These are phyloP conservation scores for Molossus molossus DNA, from an alignment of 2,797 vertebrate genomes.

Conservation along the genomic window DNA sequence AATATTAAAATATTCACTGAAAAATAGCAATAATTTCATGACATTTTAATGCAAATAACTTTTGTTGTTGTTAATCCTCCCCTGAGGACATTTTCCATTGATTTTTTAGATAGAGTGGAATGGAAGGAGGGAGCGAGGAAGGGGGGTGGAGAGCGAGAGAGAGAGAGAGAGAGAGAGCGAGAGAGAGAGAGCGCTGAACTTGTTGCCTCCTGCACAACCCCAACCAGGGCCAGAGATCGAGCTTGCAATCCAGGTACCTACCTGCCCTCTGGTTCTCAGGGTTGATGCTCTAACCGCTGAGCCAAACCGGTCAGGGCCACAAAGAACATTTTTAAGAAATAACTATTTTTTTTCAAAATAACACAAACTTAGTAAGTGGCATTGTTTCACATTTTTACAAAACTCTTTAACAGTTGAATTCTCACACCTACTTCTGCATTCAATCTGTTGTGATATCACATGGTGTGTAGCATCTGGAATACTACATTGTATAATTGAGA, in stretches of 20 bases:
- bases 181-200: too few relatives aligned
- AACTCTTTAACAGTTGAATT: constrained; percentile 25
- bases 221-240: too few relatives aligned
- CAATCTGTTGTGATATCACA: not conserved
- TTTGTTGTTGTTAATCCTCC: not conserved
- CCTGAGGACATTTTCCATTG: too few relatives aligned
- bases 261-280: too few relatives aligned
- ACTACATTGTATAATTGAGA: not conserved
- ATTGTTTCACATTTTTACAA: constrained; percentile 35
- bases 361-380: not conserved
- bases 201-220: too few relatives aligned
- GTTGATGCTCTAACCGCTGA: too few relatives aligned
- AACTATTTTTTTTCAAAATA: constrained; percentile 37
- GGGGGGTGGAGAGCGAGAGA: too few relatives aligned
- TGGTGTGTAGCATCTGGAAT: not conserved
- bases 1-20: constrained; percentile 41
- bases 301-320: not conserved
- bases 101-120: too few relatives aligned
- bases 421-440: not conserved
- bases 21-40: constrained; percentile 40
- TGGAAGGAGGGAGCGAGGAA: too few relatives aligned
- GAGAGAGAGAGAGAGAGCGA: too few relatives aligned
- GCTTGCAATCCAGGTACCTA: too few relatives aligned
- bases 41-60: constrained; percentile 35
- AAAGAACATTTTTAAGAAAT: constrained; percentile 53